phyloP scores from a whole-genome alignment of 2,888 invertebrate genomes.

The Callyntrura guangdongensis region DNA sequence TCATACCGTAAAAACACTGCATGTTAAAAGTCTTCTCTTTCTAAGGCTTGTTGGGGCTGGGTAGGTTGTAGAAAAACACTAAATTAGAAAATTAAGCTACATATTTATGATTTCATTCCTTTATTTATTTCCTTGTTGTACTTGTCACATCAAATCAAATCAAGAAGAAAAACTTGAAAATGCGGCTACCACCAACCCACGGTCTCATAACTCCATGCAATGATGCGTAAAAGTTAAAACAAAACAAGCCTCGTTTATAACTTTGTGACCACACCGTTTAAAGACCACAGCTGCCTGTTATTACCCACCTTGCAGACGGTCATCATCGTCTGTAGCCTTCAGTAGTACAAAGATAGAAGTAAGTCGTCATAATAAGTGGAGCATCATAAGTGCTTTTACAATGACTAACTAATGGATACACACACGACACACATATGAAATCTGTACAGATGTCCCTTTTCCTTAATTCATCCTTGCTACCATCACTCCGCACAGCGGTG shows the following conservation, averaged over 20 bases:
- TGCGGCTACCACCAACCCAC: background rate
- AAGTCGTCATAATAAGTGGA: background rate
- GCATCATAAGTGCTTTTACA: background rate
- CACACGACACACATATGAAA: conserved; percentile 26
- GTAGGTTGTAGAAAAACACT: conserved; percentile 11
- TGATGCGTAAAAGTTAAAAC: conserved; percentile 9
- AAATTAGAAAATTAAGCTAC: conserved; percentile 56
- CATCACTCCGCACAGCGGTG: too few species aligned
- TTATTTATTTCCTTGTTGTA: conserved; percentile 69
- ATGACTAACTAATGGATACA: conserved; percentile 40
- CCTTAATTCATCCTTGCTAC: too few species aligned
- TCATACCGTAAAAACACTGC: conserved; percentile 14
- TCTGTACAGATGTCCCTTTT: too few species aligned
- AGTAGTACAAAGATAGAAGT: background rate
- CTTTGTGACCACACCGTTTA: conserved; percentile 15
- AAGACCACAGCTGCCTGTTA: conserved; percentile 12
- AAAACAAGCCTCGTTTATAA: background rate
- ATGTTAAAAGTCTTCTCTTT: background rate
- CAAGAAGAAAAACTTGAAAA: conserved; percentile 1
- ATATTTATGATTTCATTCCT: conserved; percentile 38
- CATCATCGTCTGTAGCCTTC: background rate
- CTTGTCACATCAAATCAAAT: conserved; percentile 68
- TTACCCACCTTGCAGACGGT: background rate
- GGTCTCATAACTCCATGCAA: background rate
- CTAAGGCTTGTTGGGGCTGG: conserved; percentile 3